Conservation (phyloP, 2,113 vertebrate genomes). For the Panthera leo region DNA sequence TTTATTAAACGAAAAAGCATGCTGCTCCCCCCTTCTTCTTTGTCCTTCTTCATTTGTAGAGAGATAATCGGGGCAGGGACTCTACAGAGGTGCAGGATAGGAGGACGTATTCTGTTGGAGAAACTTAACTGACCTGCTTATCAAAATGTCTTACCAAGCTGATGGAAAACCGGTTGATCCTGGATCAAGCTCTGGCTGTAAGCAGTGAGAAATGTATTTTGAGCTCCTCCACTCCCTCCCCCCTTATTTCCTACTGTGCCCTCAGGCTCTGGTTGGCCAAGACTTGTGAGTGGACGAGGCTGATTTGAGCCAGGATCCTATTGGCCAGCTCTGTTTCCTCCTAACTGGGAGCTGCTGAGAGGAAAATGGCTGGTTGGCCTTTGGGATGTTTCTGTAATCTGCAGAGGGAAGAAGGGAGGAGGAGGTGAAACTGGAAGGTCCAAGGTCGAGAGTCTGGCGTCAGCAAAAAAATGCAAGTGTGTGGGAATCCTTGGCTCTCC, state of each 20-base stretch:
- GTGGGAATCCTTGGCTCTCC: not conserved
- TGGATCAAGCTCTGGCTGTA: not conserved
- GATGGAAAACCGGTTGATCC: not conserved
- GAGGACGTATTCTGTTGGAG: not conserved
- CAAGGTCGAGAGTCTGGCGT: not conserved
- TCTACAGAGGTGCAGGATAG: not conserved
- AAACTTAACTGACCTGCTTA: not conserved
- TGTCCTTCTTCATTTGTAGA: not conserved
- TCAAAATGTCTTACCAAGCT: not conserved
- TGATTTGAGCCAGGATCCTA: constrained; percentile 8
- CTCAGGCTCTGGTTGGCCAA: not conserved
- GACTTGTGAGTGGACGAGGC: constrained; percentile 7
- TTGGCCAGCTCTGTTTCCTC: not conserved
- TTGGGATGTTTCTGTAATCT: not conserved
- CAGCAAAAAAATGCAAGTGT: not conserved
- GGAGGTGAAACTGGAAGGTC: not conserved
- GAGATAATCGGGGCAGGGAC: not conserved
- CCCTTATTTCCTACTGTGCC: not conserved
- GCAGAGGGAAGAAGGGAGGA: constrained; percentile 15
- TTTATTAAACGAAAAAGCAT: not conserved
- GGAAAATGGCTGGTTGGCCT: not conserved
- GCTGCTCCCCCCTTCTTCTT: not conserved
- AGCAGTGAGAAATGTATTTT: not conserved
- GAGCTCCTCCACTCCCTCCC: not conserved
- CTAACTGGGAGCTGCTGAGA: not conserved